A percentile compares a stretch with the other conserved stretches of the same genome.
These are phyloP conservation scores for Crotophaga sulcirostris DNA, from an alignment of 2,113 vertebrate genomes.

Conservation along the genomic window DNA sequence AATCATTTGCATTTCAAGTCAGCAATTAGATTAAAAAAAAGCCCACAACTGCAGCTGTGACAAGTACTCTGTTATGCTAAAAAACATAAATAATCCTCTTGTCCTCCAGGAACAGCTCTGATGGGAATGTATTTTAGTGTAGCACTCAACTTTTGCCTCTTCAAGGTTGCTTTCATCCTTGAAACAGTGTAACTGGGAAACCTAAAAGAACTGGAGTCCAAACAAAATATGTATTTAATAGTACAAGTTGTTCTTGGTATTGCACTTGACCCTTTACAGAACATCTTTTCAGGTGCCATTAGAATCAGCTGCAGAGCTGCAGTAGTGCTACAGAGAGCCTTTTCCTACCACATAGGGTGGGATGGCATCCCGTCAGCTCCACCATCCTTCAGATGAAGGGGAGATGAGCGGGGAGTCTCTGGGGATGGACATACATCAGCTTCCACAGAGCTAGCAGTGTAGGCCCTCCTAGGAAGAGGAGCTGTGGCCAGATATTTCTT, in stretches of 20 bases:
- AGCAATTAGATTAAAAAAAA: slow-evolving; percentile 50
- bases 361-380: neutral
- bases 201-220: neutral
- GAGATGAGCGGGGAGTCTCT: neutral
- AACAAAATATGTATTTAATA: neutral
- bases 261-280: neutral
- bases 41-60: slow-evolving; percentile 21
- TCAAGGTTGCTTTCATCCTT: neutral
- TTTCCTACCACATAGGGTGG: neutral
- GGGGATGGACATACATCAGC: neutral
- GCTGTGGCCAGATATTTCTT: rapidly evolving
- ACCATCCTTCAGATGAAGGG: neutral
- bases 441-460: neutral
- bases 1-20: slow-evolving; percentile 39
- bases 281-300: neutral
- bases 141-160: neutral
- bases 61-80: neutral
- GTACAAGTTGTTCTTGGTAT: neutral
- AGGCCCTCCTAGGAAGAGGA: neutral
- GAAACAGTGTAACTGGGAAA: neutral
- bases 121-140: neutral
- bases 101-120: neutral
- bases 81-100: slow-evolving; percentile 44
- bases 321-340: neutral
- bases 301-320: neutral